These are phyloP conservation scores for Trachymyrmex cornetzi DNA, from an alignment of 1,140 invertebrate species.

Conservation along the genomic window DNA sequence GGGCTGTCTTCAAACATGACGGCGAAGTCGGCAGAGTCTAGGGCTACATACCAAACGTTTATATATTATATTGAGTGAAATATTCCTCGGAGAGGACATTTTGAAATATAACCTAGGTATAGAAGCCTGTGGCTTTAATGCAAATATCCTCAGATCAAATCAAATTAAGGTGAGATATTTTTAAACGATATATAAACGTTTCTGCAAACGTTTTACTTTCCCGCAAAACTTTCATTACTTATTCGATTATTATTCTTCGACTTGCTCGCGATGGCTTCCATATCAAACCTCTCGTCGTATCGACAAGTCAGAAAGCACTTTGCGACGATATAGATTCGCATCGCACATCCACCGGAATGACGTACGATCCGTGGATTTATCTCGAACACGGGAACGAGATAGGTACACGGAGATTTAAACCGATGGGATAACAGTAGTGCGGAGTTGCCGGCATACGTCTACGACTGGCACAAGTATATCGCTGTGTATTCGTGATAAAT, in stretches of 20 bases:
- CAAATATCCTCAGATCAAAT: not conserved
- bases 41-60: no score
- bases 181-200: not conserved
- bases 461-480: slow-evolving; percentile 60
- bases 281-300: not conserved
- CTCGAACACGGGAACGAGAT: slow-evolving; percentile 44
- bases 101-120: no score
- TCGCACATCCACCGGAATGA: slow-evolving; percentile 49
- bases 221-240: not conserved
- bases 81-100: no score
- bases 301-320: slow-evolving; percentile 14
- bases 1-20: no score
- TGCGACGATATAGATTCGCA: not conserved
- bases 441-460: slow-evolving; percentile 62
- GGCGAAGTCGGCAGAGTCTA: no score
- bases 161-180: not conserved
- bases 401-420: slow-evolving; percentile 69
- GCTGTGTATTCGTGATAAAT: slow-evolving; percentile 67
- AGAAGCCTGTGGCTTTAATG: not conserved
- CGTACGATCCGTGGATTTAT: slow-evolving; percentile 65
- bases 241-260: slow-evolving; percentile 29
- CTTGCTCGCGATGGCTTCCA: not conserved
- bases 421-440: slow-evolving; percentile 10
- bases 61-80: no score
- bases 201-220: slow-evolving; percentile 6